phyloP scores from a whole-genome alignment of 2,797 vertebrate genomes.

The Artibeus lituratus region DNA sequence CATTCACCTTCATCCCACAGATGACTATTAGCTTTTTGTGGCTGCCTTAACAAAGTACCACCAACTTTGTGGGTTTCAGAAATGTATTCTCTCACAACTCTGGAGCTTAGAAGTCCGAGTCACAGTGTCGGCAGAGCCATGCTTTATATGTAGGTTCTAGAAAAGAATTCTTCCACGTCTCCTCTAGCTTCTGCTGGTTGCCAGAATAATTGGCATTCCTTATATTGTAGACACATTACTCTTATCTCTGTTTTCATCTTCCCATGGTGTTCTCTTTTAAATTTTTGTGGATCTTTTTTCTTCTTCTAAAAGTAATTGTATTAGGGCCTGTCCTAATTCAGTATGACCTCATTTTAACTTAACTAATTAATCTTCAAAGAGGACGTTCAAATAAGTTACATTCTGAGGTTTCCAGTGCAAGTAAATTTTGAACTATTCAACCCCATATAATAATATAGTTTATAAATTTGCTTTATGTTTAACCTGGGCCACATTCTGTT shows the following conservation, averaged over 20 bases:
- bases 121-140: background rate
- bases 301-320: background rate
- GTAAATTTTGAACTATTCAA: background rate
- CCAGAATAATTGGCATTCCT: background rate
- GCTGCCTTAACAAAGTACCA: too few relatives aligned
- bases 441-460: background rate
- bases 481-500: background rate
- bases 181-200: background rate
- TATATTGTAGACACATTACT: background rate
- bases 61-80: background rate
- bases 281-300: background rate
- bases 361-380: background rate
- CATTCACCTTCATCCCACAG: background rate
- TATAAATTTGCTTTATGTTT: background rate
- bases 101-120: background rate
- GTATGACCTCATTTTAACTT: background rate
- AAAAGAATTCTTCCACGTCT: background rate
- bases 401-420: background rate
- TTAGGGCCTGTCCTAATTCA: background rate
- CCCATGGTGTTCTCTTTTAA: background rate
- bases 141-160: background rate
- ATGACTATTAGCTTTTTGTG: background rate
- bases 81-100: background rate
- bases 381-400: background rate
- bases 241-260: background rate